phyloP scores from a whole-genome alignment of 2,888 invertebrate genomes.

The Drosophila siamana region DNA sequence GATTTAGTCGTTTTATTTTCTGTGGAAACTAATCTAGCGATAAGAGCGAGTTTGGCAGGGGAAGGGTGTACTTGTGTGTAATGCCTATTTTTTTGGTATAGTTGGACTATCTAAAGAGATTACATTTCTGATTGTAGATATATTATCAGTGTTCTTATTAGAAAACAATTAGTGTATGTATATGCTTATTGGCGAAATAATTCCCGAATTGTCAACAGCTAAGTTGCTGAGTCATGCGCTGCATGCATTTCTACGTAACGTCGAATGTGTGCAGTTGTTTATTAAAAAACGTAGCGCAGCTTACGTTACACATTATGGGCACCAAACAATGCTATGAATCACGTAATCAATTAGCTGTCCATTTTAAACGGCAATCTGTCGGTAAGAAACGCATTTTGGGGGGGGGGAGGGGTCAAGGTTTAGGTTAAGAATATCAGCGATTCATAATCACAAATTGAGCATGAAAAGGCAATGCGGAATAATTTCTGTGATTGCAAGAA shows the following conservation, averaged over 20 bases:
- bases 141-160: background rate
- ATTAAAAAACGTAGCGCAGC: slow-evolving; percentile 33
- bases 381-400: no score
- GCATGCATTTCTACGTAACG: background rate
- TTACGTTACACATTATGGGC: slow-evolving; percentile 22
- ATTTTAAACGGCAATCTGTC: slow-evolving; percentile 30
- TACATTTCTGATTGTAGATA: background rate
- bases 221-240: slow-evolving; percentile 1
- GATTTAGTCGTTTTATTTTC: background rate
- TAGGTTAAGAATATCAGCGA: slow-evolving; percentile 38
- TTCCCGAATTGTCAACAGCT: background rate
- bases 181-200: background rate
- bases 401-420: background rate
- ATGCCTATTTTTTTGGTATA: background rate
- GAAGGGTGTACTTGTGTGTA: no score
- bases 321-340: slow-evolving; percentile 27
- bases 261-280: background rate
- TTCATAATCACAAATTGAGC: slow-evolving; percentile 61
- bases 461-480: slow-evolving; percentile 54
- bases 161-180: background rate
- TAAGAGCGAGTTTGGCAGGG: background rate
- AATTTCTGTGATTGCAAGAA: slow-evolving; percentile 49
- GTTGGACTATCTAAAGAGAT: slow-evolving; percentile 10
- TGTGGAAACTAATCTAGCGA: slow-evolving; percentile 10
- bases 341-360: slow-evolving; percentile 53